Conservation (phyloP, 2,113 vertebrate genomes). For the Lethenteron reissneri region DNA sequence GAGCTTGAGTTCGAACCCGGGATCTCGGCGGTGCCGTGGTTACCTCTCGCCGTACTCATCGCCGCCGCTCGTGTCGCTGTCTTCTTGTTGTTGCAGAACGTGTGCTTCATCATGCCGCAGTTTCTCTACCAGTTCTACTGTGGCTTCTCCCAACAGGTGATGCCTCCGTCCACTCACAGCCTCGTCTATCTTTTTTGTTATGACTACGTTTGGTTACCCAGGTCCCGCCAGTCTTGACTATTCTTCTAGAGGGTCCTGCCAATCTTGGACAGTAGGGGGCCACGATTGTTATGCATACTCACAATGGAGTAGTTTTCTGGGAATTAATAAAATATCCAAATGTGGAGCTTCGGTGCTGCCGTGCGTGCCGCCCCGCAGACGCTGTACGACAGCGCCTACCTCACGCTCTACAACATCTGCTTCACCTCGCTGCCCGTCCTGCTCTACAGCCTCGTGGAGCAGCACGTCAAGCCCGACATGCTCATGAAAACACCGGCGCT, state of each 20-base stretch:
- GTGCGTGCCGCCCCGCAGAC: constrained; percentile 30
- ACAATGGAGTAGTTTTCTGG: too few relatives aligned
- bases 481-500: constrained; percentile 70
- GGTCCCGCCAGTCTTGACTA: too few relatives aligned
- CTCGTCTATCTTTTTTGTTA: too few relatives aligned
- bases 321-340: too few relatives aligned
- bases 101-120: constrained; percentile 96
- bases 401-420: constrained; percentile 99
- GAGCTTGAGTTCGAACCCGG: too few relatives aligned
- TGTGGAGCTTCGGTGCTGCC: too few relatives aligned
- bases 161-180: background rate
- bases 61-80: background rate
- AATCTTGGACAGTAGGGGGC: too few relatives aligned
- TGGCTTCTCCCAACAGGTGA: constrained; percentile 93
- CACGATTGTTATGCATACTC: too few relatives aligned
- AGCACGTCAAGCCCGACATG: constrained; percentile 72
- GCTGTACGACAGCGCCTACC: constrained; percentile 89
- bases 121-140: constrained; percentile 99
- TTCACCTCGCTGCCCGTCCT: constrained; percentile 97
- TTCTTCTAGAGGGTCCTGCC: too few relatives aligned
- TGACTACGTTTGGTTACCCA: too few relatives aligned
- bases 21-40: too few relatives aligned
- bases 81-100: constrained; percentile 39
- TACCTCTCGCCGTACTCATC: background rate
- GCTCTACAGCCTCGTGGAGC: constrained; percentile 90